These are phyloP conservation scores for Melieria omissa DNA, from an alignment of 2,888 invertebrate species.

Conservation along the genomic window DNA sequence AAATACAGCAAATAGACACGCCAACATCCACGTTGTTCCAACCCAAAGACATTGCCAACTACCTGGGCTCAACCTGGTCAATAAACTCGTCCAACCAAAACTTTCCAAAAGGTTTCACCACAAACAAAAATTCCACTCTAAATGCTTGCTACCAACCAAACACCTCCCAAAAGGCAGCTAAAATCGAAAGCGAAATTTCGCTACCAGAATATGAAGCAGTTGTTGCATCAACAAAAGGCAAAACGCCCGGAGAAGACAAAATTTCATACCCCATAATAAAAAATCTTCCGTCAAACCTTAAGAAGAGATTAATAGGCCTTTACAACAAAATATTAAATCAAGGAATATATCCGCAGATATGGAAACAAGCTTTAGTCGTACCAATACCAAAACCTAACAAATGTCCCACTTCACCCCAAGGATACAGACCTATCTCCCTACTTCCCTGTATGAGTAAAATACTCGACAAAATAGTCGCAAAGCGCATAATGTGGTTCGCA, in stretches of 20 bases:
- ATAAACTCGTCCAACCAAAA: not conserved
- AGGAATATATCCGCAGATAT: constrained; percentile 22
- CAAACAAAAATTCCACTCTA: too few relatives aligned
- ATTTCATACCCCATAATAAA: constrained; percentile 24
- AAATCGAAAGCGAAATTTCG: too few relatives aligned
- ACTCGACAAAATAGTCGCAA: constrained; percentile 29
- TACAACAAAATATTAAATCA: constrained; percentile 18
- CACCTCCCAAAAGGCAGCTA: too few relatives aligned
- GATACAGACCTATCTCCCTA: constrained; percentile 22
- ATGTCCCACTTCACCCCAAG: not conserved
- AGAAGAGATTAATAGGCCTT: constrained; percentile 8
- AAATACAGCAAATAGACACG: too few relatives aligned
- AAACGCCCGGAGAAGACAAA: constrained; percentile 18
- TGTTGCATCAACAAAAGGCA: constrained; percentile 2
- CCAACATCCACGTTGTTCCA: too few relatives aligned
- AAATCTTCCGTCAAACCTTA: not conserved
- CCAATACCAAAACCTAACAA: constrained; percentile 17
- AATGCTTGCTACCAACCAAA: too few relatives aligned
- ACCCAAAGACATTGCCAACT: not conserved
- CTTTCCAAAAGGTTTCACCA: constrained; percentile 8
- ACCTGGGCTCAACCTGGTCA: not conserved
- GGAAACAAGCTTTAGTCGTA: constrained; percentile 19
- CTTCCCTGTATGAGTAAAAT: constrained; percentile 28
- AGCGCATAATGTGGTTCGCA: constrained; percentile 50
- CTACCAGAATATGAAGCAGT: constrained; percentile 2